These are phyloP conservation scores for Dendroctonus ponderosae DNA, from an alignment of 1,140 invertebrate genomes.

Conservation along the genomic window DNA sequence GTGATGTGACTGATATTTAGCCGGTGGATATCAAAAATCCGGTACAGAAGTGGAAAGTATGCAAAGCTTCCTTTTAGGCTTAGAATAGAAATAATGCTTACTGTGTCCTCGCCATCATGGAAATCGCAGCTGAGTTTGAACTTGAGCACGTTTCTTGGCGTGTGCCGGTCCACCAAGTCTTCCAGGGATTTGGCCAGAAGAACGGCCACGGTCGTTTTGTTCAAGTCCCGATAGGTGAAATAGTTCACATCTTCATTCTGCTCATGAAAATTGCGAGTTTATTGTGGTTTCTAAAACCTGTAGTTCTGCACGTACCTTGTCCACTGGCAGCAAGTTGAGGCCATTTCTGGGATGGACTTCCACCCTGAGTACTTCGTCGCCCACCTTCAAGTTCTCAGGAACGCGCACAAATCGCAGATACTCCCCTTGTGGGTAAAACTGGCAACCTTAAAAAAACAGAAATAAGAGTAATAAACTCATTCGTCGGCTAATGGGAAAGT, in stretches of 20 bases:
- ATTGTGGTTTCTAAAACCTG: neutral
- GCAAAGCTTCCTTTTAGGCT: no score
- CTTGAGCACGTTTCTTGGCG: constrained; percentile 78
- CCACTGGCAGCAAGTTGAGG: constrained; percentile 67
- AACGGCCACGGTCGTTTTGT: constrained; percentile 71
- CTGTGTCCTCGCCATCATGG: constrained; percentile 60
- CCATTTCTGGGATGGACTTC: constrained; percentile 73
- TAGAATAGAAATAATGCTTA: constrained; percentile 45
- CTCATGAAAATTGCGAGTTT: constrained; percentile 8
- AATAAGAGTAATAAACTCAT: no score
- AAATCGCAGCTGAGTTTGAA: constrained; percentile 69
- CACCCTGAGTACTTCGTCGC: constrained; percentile 67
- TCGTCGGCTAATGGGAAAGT: no score
- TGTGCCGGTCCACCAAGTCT: constrained; percentile 74
- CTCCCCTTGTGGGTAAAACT: constrained; percentile 74
- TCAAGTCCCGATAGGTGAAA: constrained; percentile 68
- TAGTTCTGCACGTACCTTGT: constrained; percentile 55
- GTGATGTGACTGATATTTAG: no score
- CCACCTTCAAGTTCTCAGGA: constrained; percentile 66
- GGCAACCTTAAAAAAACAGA: constrained; percentile 64
- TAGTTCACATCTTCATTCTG: constrained; percentile 51
- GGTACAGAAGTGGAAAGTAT: no score
- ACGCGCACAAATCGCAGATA: constrained; percentile 75
- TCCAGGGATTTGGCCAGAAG: constrained; percentile 72
- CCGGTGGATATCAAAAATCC: no score